Percentiles rank a stretch among this genome's conserved stretches.
Evolutionary conservation across 2,888 invertebrate genomes (phyloP).

Genomic region (Aricia artaxerxes): DNA sequence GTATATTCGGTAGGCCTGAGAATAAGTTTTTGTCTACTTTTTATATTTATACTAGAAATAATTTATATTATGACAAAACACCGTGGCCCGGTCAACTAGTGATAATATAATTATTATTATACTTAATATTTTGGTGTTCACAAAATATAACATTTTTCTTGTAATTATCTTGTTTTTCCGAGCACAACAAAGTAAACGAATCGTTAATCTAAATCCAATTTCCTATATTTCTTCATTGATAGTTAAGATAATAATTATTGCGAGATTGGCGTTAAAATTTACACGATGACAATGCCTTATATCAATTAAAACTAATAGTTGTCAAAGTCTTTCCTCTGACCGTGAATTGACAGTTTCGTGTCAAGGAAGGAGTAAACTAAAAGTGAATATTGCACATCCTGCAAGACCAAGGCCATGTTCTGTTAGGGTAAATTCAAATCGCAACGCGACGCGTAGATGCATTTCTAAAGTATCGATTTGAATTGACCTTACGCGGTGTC

Average conservation of each 20-base stretch:
- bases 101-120: too few relatives aligned
- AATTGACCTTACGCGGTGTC: too few relatives aligned
- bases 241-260: slow-evolving; percentile 4
- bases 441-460: too few relatives aligned
- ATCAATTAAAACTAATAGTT: slow-evolving; percentile 4
- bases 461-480: too few relatives aligned
- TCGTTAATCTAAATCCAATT: slow-evolving; percentile 1
- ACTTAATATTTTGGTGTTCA: too few relatives aligned
- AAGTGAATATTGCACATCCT: background rate
- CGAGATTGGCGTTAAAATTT: background rate
- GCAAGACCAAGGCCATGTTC: background rate
- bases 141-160: background rate
- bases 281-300: slow-evolving; percentile 4
- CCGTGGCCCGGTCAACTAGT: too few relatives aligned
- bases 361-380: background rate
- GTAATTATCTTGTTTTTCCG: background rate
- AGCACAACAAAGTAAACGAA: background rate
- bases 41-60: too few relatives aligned
- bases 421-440: too few relatives aligned
- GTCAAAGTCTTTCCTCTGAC: background rate
- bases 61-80: too few relatives aligned
- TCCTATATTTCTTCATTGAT: background rate
- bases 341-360: background rate
- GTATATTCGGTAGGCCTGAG: too few relatives aligned
- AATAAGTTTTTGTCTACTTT: too few relatives aligned